Evolutionary conservation across 2,888 invertebrate genomes (phyloP), one percentile per base, ranked within the genome.

Genomic region (Trichacis sp.): DNA sequence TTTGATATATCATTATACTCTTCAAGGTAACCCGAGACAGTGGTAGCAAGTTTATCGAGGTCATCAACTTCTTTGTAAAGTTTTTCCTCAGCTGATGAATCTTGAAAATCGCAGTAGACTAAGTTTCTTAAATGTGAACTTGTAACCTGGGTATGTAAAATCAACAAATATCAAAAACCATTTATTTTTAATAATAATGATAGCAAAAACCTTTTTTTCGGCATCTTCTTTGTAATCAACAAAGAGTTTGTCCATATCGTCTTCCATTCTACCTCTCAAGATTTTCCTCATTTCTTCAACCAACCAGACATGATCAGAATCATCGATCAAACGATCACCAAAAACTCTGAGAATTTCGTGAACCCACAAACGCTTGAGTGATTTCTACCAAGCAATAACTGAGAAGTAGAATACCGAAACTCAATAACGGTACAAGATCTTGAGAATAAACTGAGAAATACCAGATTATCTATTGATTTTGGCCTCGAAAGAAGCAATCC

Each of bases 1-100:
- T 96, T 97, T 5, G 95, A 93, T 91, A 97, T 94, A 73, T 95
- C 94, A 84, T 97, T 97, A 81, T 92, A 97, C 80, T 97, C 97
- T 0, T 90, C 90, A 11, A 97, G 87, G 85, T 93, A 96, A 0
- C 93, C 91, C 68, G 96, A 95, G 0, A 95, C 95, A 0, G 94
- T 92, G 0, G 88, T 84, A 42, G 92, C 89, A 52, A 97, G 86
- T 69, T 91, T 89, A 45, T 94, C 93, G 79, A 96, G 87, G 81
- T 96, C 93, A 1, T 87, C 85, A 0, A 96, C 95, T 86, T 97
- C 97, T 24, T 38, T 51, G 46, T 84, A 84, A 77, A 93, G 88
- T 79, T 97, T 97, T 77, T 92, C 91, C 14, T 64, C 67, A 46
- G 45, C 47, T 8, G 58, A 49, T 17, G 64, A 61, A 86, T 97